Evolutionary conservation across 1,140 invertebrate genomes (phyloP).

Genomic region (Drosophila grimshawi): DNA sequence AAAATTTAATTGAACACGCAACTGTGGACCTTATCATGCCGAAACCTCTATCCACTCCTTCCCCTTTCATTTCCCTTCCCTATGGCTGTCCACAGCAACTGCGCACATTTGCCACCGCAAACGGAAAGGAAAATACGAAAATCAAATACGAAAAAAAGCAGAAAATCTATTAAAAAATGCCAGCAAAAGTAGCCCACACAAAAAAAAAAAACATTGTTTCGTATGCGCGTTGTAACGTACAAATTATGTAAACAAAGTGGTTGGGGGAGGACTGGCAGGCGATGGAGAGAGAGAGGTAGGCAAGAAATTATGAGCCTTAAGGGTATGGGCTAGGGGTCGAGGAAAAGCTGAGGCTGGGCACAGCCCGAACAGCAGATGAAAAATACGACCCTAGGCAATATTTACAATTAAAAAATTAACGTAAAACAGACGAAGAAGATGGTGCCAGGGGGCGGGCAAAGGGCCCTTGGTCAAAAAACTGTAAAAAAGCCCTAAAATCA

Average conservation of each 20-base stretch:
- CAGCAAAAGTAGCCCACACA: slow-evolving; percentile 72
- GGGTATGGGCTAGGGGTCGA: slow-evolving; percentile 25
- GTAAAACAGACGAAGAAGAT: slow-evolving; percentile 73
- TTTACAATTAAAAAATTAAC: slow-evolving; percentile 84
- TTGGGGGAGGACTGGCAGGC: background rate
- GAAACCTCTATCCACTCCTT: slow-evolving; percentile 8
- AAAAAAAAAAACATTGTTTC: slow-evolving; percentile 38
- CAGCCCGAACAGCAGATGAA: slow-evolving; percentile 65
- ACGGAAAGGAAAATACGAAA: slow-evolving; percentile 26
- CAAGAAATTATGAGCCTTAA: slow-evolving; percentile 73
- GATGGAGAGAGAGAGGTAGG: slow-evolving; percentile 12
- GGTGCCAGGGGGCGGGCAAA: slow-evolving; percentile 2
- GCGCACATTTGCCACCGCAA: slow-evolving; percentile 64
- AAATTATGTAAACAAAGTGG: slow-evolving; percentile 79
- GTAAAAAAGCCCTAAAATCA: slow-evolving; percentile 83
- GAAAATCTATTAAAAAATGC: slow-evolving; percentile 76
- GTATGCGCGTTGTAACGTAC: slow-evolving; percentile 80
- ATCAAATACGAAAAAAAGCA: slow-evolving; percentile 26
- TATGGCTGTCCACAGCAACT: slow-evolving; percentile 52
- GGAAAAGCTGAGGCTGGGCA: background rate
- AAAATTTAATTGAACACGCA: slow-evolving; percentile 69
- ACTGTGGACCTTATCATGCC: slow-evolving; percentile 47
- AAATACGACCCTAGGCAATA: slow-evolving; percentile 81
- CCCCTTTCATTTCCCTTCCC: background rate
- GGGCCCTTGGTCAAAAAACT: slow-evolving; percentile 58